Evolutionary conservation across 2,797 vertebrate species (phyloP), one percentile per base, ranked within the genome.

Genomic region (Ctenosaura bakeri): DNA sequence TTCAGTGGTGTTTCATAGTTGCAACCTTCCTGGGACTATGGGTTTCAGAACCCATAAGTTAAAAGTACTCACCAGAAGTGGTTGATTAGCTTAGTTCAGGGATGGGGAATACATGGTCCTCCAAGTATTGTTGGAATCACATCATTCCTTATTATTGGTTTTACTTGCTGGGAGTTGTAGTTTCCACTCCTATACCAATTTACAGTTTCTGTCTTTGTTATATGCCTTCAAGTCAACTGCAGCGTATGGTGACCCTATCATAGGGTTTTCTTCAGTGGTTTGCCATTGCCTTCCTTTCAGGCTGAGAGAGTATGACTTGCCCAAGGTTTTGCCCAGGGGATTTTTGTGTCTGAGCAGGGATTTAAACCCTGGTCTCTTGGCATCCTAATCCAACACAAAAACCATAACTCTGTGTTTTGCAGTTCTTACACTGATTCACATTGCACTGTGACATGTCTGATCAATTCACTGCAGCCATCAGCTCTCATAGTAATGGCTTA

Each of bases 401-500:
- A 22, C 22, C 18, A 22, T 22, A 64, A 64, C 62, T 22, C 22
- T 4, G 24, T 10, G 29, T 24, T 66, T 64, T 64, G 26, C 64
- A 69, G 9, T 62, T 56, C 38, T 1, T 3, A 7, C 59, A 29
- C 71, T 79, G 14, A 26, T 83, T 4, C 16, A 14, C 0, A 0
- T 78, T 85, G 86, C 69, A 85, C 46, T 79, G 77, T 22, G 89
- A 93, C 87, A 86, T 81, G 83, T 87, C 0, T 91, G 80, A 83
- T 87, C 86, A n/a, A 84, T 0, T 0, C 87, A 93, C 86, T 90
- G 88, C 71, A 89, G 91, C 66, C 82, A 81, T 83, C 91, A 90
- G 84, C 85, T 83, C 4, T 12, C 93, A 93, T 89, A 83, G 82
- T 69, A 54, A 56, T 3, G 82, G 83, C 93, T 94, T 95, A 92